Percentiles rank a stretch among this genome's conserved stretches.
phyloP scores from a whole-genome alignment of 1,140 invertebrate species.

The Bombus ignitus region DNA sequence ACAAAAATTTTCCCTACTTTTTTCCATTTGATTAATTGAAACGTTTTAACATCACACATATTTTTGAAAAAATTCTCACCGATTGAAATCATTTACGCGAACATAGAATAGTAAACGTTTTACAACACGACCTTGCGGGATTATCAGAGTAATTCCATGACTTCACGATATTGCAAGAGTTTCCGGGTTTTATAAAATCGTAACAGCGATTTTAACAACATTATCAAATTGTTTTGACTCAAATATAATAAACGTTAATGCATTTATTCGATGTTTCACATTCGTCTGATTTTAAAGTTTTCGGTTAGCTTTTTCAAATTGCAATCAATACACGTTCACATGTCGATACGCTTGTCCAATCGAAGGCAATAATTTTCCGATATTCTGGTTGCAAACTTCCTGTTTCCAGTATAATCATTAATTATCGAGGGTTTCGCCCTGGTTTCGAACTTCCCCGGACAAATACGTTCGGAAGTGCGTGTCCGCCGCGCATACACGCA shows the following conservation, averaged over 20 bases:
- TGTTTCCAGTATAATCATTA: constrained; percentile 67
- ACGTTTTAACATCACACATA: too few species aligned
- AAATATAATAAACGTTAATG: neutral
- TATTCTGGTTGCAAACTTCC: constrained; percentile 60
- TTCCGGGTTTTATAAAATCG: neutral
- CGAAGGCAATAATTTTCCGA: constrained; percentile 62
- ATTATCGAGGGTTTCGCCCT: constrained; percentile 61
- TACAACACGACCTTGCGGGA: neutral
- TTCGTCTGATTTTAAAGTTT: constrained; percentile 11
- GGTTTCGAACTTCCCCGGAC: constrained; percentile 56
- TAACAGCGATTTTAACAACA: neutral
- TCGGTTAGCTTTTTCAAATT: constrained; percentile 31
- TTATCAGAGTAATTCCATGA: too few species aligned
- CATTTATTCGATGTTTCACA: constrained; percentile 11
- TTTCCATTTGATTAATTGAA: too few species aligned
- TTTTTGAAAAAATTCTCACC: too few species aligned
- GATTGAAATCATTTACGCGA: too few species aligned
- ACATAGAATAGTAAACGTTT: neutral
- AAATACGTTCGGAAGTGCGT: constrained; percentile 56
- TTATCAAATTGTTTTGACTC: neutral
- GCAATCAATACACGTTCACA: constrained; percentile 21
- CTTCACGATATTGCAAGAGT: too few species aligned
- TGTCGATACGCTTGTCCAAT: constrained; percentile 50
- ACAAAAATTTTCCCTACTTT: too few species aligned
- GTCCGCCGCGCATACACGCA: constrained; percentile 25